These are phyloP conservation scores for Drosophila atroscutellata DNA, from an alignment of 2,888 invertebrate genomes.

Conservation along the genomic window DNA sequence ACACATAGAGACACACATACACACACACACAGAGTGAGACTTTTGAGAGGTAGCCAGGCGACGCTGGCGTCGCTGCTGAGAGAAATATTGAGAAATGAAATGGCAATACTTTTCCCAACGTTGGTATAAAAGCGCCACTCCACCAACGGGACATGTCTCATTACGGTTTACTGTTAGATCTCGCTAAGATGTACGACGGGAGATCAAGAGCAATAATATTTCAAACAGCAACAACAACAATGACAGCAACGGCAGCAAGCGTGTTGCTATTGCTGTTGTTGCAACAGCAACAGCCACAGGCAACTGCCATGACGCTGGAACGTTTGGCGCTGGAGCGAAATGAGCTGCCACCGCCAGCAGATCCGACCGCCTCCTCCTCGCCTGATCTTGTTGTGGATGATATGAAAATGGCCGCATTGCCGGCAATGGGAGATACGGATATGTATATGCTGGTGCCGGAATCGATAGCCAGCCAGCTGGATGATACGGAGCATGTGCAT, in stretches of 20 bases:
- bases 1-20: slow-evolving; percentile 11
- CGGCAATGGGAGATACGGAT: slow-evolving; percentile 66
- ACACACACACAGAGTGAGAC: slow-evolving; percentile 10
- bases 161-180: slow-evolving; percentile 85
- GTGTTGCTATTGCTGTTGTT: slow-evolving; percentile 14
- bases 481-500: slow-evolving; percentile 66
- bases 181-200: slow-evolving; percentile 84
- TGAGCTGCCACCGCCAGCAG: slow-evolving; percentile 56
- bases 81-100: slow-evolving; percentile 78
- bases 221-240: slow-evolving; percentile 33
- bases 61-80: slow-evolving; percentile 35
- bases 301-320: slow-evolving; percentile 77
- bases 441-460: slow-evolving; percentile 78
- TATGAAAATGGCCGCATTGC: slow-evolving; percentile 69
- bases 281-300: slow-evolving; percentile 26
- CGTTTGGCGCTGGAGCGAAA: slow-evolving; percentile 73
- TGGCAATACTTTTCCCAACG: slow-evolving; percentile 82
- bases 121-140: slow-evolving; percentile 84
- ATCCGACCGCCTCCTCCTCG: slow-evolving; percentile 7
- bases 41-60: slow-evolving; percentile 30
- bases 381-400: slow-evolving; percentile 71
- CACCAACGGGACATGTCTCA: slow-evolving; percentile 84
- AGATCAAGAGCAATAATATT: slow-evolving; percentile 68
- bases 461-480: slow-evolving; percentile 63
- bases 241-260: slow-evolving; percentile 16